Base-by-base conservation (phyloP, 2,888 invertebrate species). In the Bellardia bayeri region DNA sequence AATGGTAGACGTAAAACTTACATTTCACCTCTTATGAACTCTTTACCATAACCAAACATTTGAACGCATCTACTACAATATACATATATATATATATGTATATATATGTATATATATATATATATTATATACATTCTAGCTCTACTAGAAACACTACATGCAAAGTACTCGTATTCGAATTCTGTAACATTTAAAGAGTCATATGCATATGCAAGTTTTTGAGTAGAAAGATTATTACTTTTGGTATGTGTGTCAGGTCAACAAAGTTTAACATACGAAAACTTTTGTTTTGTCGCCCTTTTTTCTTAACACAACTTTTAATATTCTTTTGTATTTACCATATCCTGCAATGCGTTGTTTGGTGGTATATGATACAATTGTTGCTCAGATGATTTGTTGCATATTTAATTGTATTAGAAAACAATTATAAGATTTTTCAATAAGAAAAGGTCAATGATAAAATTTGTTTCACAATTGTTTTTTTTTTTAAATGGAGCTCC, bases 181-280 rank as follows among this genome's bases (percentile, higher is more conserved):
- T 13, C 13, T 30, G 61, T 61, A 11, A 33, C 33, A 33, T 37
- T 37, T n/a, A 49, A n/a, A 45, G 14, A 23, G 49, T 49, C 23
- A 33, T 33, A 69, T 63, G 54, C 58, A 61, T 64, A 56, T 69
- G 40, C 5, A 42, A 51, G 51, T 61, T 42, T 66, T 5, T 56
- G n/a, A 30, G 40, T 49, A 45, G 13, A 51, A 11, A 23, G n/a
- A 45, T 30, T 23, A 30, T 40, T 69, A 37, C 49, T 33, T 78
- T 33, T 71, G 16, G 13, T 66, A 66, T 82, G 74, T 82, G 51
- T 82, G 75, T n/a, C 85, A 85, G 54, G 76, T 76, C 66, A 76
- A 71, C 63, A 76, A 81, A 72, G 69, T 81, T 85, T 71, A 81
- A 69, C 16, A 23, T 58, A 71, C 76, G 63, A 76, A 76, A 72